phyloP scores from a whole-genome alignment of 2,113 vertebrate species.

The Gavialis gangeticus region DNA sequence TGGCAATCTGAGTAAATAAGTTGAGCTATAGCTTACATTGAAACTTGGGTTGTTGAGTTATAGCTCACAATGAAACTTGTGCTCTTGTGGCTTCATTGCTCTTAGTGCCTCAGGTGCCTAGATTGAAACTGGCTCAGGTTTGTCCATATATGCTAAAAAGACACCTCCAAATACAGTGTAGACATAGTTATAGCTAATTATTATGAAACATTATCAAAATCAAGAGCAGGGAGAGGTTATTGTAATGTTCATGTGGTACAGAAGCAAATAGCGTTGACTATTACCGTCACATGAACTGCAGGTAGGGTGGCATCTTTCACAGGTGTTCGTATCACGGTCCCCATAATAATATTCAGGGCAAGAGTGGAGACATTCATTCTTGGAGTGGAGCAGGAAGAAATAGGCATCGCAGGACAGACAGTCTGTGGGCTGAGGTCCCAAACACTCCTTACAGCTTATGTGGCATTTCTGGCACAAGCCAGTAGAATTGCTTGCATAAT shows the following conservation, averaged over 20 bases:
- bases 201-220: background rate
- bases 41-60: too few relatives aligned
- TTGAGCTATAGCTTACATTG: too few relatives aligned
- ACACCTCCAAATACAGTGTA: background rate
- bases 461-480: conserved; percentile 85
- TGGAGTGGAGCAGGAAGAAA: conserved; percentile 82
- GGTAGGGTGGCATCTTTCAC: conserved; percentile 88
- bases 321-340: conserved; percentile 63
- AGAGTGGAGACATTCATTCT: conserved; percentile 77
- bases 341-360: conserved; percentile 86
- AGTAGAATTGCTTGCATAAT: conserved; percentile 81
- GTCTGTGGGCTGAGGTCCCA: conserved; percentile 73
- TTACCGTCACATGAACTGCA: conserved; percentile 89
- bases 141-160: rapidly evolving
- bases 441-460: conserved; percentile 85
- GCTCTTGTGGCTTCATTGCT: too few relatives aligned
- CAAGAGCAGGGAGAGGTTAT: background rate
- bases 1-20: too few relatives aligned
- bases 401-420: conserved; percentile 85
- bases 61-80: too few relatives aligned
- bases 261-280: background rate
- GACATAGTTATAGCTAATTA: too few relatives aligned
- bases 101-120: too few relatives aligned
- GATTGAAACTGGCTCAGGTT: too few relatives aligned
- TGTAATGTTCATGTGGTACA: background rate